Conservation (phyloP, 2,888 invertebrate genomes). For the Leucozona laternaria region DNA sequence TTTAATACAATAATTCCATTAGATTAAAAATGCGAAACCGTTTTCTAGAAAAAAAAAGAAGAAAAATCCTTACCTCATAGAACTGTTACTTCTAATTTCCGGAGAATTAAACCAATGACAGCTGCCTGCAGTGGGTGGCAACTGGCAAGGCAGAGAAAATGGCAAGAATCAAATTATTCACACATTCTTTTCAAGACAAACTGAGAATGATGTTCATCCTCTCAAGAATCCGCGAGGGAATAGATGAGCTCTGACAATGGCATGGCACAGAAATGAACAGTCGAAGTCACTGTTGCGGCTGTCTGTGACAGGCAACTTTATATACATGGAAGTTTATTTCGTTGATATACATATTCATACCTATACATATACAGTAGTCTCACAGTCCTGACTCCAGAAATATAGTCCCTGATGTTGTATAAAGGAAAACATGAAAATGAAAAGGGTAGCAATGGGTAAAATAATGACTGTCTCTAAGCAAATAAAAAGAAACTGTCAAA, state of each 20-base stretch:
- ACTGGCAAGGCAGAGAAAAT: background rate
- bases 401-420: background rate
- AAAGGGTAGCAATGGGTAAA: slow-evolving; percentile 51
- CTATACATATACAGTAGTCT: background rate
- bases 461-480: slow-evolving; percentile 54
- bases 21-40: slow-evolving; percentile 19
- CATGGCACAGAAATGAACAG: slow-evolving; percentile 10
- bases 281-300: background rate
- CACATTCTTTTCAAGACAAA: slow-evolving; percentile 56
- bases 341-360: too few relatives aligned
- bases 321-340: slow-evolving; percentile 9
- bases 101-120: slow-evolving; percentile 71
- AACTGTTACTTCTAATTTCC: slow-evolving; percentile 73
- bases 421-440: slow-evolving; percentile 1
- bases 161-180: slow-evolving; percentile 67
- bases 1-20: slow-evolving; percentile 11
- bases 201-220: slow-evolving; percentile 59
- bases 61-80: slow-evolving; percentile 69
- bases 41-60: background rate
- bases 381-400: background rate
- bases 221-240: slow-evolving; percentile 64
- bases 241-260: slow-evolving; percentile 58
- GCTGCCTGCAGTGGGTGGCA: slow-evolving; percentile 30
- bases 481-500: slow-evolving; percentile 68
- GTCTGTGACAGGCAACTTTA: background rate